Base-by-base conservation (phyloP, 2,113 vertebrate species). In the Prionailurus bengalensis region DNA sequence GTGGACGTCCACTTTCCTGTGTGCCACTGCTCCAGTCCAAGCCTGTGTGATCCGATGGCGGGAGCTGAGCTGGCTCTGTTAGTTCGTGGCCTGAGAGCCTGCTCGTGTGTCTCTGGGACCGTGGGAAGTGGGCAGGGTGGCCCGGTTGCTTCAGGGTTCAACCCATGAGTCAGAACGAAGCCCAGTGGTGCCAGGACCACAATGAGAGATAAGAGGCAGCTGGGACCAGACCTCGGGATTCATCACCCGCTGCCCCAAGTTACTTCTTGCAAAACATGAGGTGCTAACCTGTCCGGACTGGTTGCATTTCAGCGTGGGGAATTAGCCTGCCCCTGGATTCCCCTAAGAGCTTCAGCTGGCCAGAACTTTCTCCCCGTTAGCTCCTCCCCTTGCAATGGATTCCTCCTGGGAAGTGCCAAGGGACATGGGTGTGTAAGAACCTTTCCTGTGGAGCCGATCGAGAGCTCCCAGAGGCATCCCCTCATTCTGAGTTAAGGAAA, bases 181-280 rank as follows among this genome's bases (percentile, higher is more conserved):
- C 73, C 3, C 2, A 29, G 1, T 0, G 15, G 12, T 39, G 86
- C 87, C 83, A 7, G n/a, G 7, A 42, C 89, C 48, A 11, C 10
- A 3, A 2, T 45, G 61, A 23, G 86, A 89, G 96, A 97, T 97
- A 94, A 98, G 79, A 79, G 23, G 29, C 15, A 0, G 39, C 73
- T 45, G 0, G 8, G 88, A 73, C 63, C 63, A 39, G 90, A 68
- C 71, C 11, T 2, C 33, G 1, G 39, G 48, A 51, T 12, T 74
- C 55, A 48, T 73, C 82, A 7, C 80, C 79, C 0, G 2, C 51
- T 80, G 70, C 36, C 94, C 97, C 89, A 94, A 96, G 96, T 95
- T 27, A 14, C 79, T 97, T 97, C 95, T 96, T 96, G 89, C 66
- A 86, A 36, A 97, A 81, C 76, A 48, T 9, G 61, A 78, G 82